Conservation (phyloP, 2,888 invertebrate species). For the Crossocerus cetratus region DNA sequence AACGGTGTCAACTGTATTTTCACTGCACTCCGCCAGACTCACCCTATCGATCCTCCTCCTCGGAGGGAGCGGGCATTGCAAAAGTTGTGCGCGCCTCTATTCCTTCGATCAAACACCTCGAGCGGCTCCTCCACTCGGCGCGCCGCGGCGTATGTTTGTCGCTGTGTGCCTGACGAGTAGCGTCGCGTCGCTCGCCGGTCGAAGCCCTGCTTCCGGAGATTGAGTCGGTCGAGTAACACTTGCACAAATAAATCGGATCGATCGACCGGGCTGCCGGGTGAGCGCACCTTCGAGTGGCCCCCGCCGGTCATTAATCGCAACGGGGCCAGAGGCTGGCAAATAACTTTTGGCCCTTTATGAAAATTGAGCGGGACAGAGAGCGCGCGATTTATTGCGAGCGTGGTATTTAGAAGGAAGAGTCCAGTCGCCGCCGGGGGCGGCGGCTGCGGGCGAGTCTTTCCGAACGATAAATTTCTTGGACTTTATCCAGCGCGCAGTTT, state of each 20-base stretch:
- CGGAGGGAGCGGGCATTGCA: no score
- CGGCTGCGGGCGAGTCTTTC: constrained; percentile 32
- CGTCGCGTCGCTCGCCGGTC: no score
- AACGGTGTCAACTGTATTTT: constrained; percentile 34
- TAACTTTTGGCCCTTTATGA: constrained; percentile 46
- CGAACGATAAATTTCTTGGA: constrained; percentile 63
- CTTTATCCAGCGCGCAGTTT: constrained; percentile 57
- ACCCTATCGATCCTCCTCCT: constrained; percentile 21
- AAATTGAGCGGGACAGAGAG: constrained; percentile 50
- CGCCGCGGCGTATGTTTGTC: no score
- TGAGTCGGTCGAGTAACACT: not conserved
- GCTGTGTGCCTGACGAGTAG: no score
- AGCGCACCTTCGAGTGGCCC: not conserved
- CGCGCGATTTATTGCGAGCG: constrained; percentile 46
- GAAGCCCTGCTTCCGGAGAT: no score
- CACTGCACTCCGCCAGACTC: constrained; percentile 18
- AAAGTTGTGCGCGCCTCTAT: no score
- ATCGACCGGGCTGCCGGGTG: not conserved
- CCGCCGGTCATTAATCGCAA: constrained; percentile 18
- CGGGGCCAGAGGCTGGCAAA: not conserved
- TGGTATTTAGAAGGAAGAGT: constrained; percentile 47
- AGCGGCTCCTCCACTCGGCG: no score
- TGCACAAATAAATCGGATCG: not conserved
- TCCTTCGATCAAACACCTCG: no score
- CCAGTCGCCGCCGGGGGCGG: constrained; percentile 19